Evolutionary conservation across 2,888 invertebrate species (phyloP), one percentile per base, ranked within the genome.

Genomic region (Apotomis turbidana): DNA sequence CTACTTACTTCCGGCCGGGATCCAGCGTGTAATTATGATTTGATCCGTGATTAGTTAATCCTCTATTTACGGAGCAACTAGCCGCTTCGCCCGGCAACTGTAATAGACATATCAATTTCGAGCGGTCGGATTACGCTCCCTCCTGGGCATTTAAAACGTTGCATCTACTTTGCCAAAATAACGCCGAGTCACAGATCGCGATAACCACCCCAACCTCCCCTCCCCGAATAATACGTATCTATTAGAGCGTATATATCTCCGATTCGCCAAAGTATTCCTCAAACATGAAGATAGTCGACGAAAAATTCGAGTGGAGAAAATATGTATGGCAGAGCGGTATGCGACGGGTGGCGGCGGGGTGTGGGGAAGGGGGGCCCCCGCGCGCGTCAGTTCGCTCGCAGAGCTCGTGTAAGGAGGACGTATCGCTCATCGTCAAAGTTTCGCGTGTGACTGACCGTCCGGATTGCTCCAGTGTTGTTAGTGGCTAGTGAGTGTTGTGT

Each of bases 231-330:
- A 89, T 90, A 92, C 90, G 88, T 88, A 90, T 90, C 89, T 90
- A 92, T 91, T 91, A 90, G 88, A 90, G 90, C 89, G 88, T 90
- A 90, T 90, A 91, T 90, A 91, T 89, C 90, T 90, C 86, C 88
- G 90, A 91, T 91, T 90, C 90, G 87, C 84, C 88, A 90, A 90
- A 92, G 90, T 91, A 92, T 92, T 92, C 88, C 89, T 91, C 91
- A 91, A 92, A 91, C 90, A 90, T 89, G 88, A 91, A 92, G 90
- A 91, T 90, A 90, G 90, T 91, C 90, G 88, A 90, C 90, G 91
- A 92, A 92, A 92, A 93, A 92, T 91, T 91, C 88, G 89, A 91
- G 90, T 90, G 89, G 89, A 91, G 91, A 91, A 90, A 91, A 91
- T 90, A 90, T 92, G 90, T 91, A 90, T 87, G 90, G 88, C 87